Base-by-base conservation (phyloP, 2,797 vertebrate genomes). In the Pampus argenteus region DNA sequence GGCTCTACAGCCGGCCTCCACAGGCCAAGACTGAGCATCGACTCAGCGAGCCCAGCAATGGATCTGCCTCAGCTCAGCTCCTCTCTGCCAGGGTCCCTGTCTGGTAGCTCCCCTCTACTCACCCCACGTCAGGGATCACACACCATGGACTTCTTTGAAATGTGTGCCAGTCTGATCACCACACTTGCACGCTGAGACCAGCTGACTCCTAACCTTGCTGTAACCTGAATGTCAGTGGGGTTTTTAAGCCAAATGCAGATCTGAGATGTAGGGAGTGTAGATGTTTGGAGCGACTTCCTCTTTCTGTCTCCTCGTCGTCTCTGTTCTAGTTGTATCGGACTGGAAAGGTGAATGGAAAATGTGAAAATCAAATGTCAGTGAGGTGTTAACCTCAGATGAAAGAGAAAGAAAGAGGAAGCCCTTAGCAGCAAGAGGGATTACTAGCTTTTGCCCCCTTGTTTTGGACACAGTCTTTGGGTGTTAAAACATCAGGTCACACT, bases 91-190 rank as follows among this genome's bases (percentile, higher is more conserved):
- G 96, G 97, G 28, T 98, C 96, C 58, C 87, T 98, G 49, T 95
- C 93, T 0, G 94, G 97, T 74, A 96, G 95, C 85, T 83, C 91
- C 7, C 90, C 93, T 40, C 84, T 95, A 0, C 91, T 96, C 40
- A 72, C 93, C 0, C 94, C 95, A 0, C 96, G 97, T 29, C 94
- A 97, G 84, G 98, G 98, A 23, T 98, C 98, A 76, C 97, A 99
- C 92, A 99, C 98, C 81, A 99, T 99, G 98, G 98, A 99, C 92
- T 99, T 99, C 93, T 99, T 99, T 1, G 98, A 99, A 91, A 99
- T 98, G 97, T 99, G 98, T 2, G 98, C 97, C 93, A 98, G 98
- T 91, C 93, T 99, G 73, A 99, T 99, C 90, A 98, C 96, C 85
- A 95, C 97, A 0, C 91, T 99, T 80, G 98, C 98, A 14, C 97